phyloP scores from a whole-genome alignment of 1,140 invertebrate genomes.

The Sitodiplosis mosellana region DNA sequence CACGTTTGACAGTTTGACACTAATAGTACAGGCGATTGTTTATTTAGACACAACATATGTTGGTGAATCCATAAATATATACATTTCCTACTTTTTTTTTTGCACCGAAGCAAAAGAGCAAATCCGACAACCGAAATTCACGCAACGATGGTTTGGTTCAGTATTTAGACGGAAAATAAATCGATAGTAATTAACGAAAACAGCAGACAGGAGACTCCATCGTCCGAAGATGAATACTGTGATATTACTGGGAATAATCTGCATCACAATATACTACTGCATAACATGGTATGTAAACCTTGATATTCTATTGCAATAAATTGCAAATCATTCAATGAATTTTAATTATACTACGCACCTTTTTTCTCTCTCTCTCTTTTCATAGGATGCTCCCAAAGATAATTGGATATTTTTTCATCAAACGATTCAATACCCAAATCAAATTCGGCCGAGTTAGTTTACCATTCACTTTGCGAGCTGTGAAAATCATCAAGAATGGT shows the following conservation, averaged over 20 bases:
- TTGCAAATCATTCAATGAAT: not conserved
- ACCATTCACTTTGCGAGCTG: conserved; percentile 42
- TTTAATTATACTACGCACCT: not conserved
- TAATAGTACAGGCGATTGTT: too few relatives aligned
- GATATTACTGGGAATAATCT: not conserved
- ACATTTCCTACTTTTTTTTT: too few relatives aligned
- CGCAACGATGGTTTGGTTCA: too few relatives aligned
- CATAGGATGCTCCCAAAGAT: conserved; percentile 41
- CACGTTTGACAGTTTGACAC: too few relatives aligned
- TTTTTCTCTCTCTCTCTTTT: not conserved
- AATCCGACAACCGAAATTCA: too few relatives aligned
- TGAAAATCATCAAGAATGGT: conserved; percentile 43
- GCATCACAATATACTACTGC: not conserved
- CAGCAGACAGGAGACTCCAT: too few relatives aligned
- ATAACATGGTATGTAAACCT: conserved; percentile 2
- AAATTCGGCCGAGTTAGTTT: conserved; percentile 44
- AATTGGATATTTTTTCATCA: conserved; percentile 41
- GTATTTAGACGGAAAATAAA: too few relatives aligned
- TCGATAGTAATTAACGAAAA: too few relatives aligned
- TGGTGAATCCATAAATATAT: not conserved
- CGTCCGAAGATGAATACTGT: not conserved
- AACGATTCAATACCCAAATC: conserved; percentile 40
- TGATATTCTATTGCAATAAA: not conserved
- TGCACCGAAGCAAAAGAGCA: not conserved
- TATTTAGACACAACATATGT: too few relatives aligned